Evolutionary conservation across 2,888 invertebrate species (phyloP), one percentile per base, ranked within the genome.

Genomic region (Brenthis ino): DNA sequence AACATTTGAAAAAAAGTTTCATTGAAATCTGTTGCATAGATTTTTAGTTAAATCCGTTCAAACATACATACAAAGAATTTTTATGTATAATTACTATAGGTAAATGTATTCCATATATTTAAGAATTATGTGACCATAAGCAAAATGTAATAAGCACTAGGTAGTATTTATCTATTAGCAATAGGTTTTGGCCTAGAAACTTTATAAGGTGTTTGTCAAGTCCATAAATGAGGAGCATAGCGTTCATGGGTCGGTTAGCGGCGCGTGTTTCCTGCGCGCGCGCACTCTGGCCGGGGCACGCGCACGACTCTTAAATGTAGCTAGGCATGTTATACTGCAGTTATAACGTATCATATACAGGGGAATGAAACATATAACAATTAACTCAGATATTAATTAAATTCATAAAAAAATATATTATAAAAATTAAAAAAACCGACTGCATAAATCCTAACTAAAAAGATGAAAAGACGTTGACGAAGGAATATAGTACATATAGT

Each of bases 191-290:
- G 82, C 83, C 85, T 78, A 71, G 77, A 82, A 82, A 80, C 81
- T 80, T 78, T 80, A 77, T 78, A 80, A 80, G 81, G 83, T 77
- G 80, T 83, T 83, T 85, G 82, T 83, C 82, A 81, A 80, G 81
- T 79, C 79, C 76, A 79, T 82, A 79, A 80, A 79, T 78, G 79
- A 77, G 79, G 80, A 78, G 72, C 73, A 77, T 78, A 77, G 75
- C 78, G 77, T 76, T 77, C 79, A 77, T 77, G 78, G 77, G 78
- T 78, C 79, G 80, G 72, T 73, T 79, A 81, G 82, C 82, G 84
- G 84, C 82, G 87, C 88, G 85, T 86, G 88, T 81, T 88, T 88
- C 89, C 89, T 88, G 91, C 85, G 85, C 77, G 78, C 75, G 80
- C 84, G 77, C 72, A 58, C 75, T 76, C 75, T 75, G 77, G 75